Evolutionary conservation across 2,888 invertebrate genomes (phyloP).

Genomic region (Agrotis ipsilon): DNA sequence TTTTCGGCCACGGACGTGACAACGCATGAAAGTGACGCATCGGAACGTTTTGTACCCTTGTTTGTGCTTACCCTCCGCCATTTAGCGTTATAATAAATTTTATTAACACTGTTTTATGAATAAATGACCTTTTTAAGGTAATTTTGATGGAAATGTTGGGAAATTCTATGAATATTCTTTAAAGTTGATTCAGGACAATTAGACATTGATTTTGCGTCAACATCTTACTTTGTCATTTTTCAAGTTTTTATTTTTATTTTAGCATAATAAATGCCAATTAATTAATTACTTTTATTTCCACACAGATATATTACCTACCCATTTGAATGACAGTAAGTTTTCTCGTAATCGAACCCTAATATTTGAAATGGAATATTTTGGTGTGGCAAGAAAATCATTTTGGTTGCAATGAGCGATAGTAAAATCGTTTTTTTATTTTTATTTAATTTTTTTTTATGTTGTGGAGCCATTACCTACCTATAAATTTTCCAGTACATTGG

Average conservation of each 20-base stretch:
- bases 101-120: conserved; percentile 38
- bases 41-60: conserved; percentile 58
- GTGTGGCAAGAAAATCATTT: not conserved
- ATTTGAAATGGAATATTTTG: conserved; percentile 1
- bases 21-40: conserved; percentile 66
- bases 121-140: conserved; percentile 30
- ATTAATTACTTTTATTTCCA: not conserved
- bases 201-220: not conserved
- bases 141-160: conserved; percentile 2
- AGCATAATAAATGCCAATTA: not conserved
- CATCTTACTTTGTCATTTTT: not conserved
- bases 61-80: conserved; percentile 56
- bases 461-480: not conserved
- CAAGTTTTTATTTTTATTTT: no score
- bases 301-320: no score
- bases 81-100: conserved; percentile 60
- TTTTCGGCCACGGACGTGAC: conserved; percentile 68
- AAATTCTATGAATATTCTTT: not conserved
- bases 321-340: no score
- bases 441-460: not conserved
- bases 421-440: no score
- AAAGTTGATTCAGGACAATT: not conserved
- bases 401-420: no score
- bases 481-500: not conserved
- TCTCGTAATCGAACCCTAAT: not conserved